Percentiles rank a stretch among this genome's conserved stretches.
Conservation (phyloP, 2,113 vertebrate genomes). For the Tenebrosternarchus preto region DNA sequence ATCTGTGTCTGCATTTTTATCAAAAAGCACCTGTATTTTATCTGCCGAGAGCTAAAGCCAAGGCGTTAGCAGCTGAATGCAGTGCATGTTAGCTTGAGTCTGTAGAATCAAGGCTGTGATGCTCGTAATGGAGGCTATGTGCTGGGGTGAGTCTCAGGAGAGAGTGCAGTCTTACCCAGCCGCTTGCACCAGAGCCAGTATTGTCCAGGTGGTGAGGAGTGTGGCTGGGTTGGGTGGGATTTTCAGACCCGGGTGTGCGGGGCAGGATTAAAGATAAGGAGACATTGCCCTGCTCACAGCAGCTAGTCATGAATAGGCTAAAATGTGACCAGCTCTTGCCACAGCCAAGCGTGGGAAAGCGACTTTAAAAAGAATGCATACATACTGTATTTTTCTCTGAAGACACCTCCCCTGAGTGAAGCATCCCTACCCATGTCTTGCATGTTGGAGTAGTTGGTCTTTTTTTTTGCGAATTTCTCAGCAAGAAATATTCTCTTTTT, state of each 20-base stretch:
- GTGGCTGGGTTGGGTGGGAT: conserved; percentile 7
- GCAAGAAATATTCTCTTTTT: conserved; percentile 21
- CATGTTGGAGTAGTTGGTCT: conserved; percentile 7
- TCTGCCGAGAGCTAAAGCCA: background rate
- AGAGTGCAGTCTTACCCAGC: conserved; percentile 23
- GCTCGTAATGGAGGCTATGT: conserved; percentile 3
- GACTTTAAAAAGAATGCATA: conserved; percentile 29
- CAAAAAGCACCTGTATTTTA: background rate
- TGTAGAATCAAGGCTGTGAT: conserved; percentile 20
- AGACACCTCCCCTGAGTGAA: conserved; percentile 8
- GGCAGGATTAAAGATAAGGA: conserved; percentile 30
- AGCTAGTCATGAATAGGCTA: conserved; percentile 29
- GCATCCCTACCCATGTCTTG: conserved; percentile 1
- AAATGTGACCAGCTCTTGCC: conserved; percentile 16
- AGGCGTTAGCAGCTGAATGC: background rate
- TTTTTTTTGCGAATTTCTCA: background rate
- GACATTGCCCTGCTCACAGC: conserved; percentile 19
- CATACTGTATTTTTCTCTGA: conserved; percentile 19
- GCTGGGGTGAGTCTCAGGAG: background rate
- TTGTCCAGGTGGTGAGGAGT: conserved; percentile 32
- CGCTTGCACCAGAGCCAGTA: conserved; percentile 26
- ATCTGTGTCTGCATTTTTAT: background rate
- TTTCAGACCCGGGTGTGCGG: conserved; percentile 27
- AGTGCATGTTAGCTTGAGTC: conserved; percentile 5
- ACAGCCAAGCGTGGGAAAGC: conserved; percentile 17